A percentile compares a stretch with the other conserved stretches of the same genome.
Evolutionary conservation across 2,113 vertebrate species (phyloP).

Genomic region (Tachycineta bicolor): DNA sequence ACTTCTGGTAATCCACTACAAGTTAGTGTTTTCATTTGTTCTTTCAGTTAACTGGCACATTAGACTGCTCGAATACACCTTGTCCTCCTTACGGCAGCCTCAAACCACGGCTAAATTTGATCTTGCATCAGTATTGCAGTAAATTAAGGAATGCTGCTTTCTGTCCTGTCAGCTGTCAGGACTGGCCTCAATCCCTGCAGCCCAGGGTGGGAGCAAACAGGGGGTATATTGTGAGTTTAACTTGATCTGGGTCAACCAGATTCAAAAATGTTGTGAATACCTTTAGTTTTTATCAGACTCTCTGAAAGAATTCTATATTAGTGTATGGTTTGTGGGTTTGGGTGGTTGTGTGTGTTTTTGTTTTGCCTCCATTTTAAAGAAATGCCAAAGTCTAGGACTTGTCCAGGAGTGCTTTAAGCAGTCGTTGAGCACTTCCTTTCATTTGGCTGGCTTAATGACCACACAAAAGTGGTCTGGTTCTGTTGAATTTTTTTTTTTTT

Average conservation of each 20-base stretch:
- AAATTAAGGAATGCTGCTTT: not conserved
- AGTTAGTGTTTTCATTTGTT: not conserved
- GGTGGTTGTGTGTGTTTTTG: not conserved
- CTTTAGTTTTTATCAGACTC: not conserved
- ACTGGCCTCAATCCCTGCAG: not conserved
- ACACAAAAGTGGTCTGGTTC: fast-evolving
- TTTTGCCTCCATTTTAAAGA: not conserved
- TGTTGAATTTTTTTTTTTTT: not conserved
- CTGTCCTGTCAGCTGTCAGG: not conserved
- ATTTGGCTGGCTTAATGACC: not conserved
- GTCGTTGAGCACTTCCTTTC: not conserved
- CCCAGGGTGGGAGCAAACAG: not conserved
- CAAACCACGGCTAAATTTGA: not conserved
- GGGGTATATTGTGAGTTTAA: not conserved
- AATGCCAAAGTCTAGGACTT: not conserved
- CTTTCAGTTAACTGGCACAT: not conserved
- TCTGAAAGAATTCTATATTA: not conserved
- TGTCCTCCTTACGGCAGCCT: not conserved
- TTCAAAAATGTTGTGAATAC: not conserved
- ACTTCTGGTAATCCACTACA: not conserved
- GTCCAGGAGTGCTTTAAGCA: not conserved
- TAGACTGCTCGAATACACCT: not conserved
- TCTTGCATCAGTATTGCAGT: not conserved
- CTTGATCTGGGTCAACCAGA: not conserved
- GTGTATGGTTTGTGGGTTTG: not conserved